phyloP scores from a whole-genome alignment of 64 coral and sea anemone species.

The Montipora sp. region DNA sequence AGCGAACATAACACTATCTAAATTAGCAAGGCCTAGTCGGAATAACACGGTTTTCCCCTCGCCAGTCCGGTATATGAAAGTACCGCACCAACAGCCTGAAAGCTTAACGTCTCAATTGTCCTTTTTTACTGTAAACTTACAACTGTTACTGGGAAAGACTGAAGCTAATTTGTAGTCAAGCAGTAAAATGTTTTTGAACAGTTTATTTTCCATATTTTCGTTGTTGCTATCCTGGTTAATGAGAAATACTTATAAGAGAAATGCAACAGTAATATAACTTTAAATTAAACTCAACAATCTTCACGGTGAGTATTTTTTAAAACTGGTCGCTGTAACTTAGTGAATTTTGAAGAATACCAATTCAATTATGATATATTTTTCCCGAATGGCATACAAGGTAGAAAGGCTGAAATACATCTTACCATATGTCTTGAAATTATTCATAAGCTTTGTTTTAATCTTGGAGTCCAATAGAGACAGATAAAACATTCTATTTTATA shows the following conservation, averaged over 20 bases:
- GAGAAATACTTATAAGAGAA: slow-evolving; percentile 3
- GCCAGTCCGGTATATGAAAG: no score
- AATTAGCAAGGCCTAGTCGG: no score
- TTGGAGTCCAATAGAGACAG: background rate
- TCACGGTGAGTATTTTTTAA: background rate
- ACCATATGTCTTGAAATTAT: background rate
- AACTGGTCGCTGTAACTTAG: background rate
- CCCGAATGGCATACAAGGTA: background rate
- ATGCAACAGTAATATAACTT: background rate
- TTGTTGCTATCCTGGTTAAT: background rate
- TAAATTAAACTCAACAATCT: slow-evolving; percentile 14
- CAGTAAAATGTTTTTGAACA: background rate
- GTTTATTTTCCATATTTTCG: slow-evolving; percentile 14
- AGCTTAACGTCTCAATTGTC: no score
- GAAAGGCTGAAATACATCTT: background rate
- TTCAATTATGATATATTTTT: background rate
- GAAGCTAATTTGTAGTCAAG: background rate
- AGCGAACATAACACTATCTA: no score
- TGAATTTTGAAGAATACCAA: slow-evolving; percentile 12
- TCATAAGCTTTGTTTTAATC: background rate
- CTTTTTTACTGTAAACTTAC: no score
- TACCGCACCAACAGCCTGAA: no score
- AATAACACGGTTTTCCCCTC: no score
- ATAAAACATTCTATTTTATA: slow-evolving; percentile 7
- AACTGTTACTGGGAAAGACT: no score